Evolutionary conservation across 2,113 vertebrate genomes (phyloP).

Genomic region (Microcebus tavaratra): DNA sequence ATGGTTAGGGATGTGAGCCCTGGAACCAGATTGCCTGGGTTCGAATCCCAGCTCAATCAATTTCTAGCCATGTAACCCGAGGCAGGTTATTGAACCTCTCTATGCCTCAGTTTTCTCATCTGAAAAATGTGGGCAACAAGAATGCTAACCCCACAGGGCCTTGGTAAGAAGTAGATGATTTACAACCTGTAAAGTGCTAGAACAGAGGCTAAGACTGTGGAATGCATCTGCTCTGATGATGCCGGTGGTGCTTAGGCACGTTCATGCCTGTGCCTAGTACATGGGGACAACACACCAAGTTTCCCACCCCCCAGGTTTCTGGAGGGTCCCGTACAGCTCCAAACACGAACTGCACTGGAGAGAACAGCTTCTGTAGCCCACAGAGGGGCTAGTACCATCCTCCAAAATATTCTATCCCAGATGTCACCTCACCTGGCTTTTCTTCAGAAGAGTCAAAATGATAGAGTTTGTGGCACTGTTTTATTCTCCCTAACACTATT

Average conservation of each 20-base stretch:
- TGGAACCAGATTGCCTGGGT: neutral
- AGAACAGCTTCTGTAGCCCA: neutral
- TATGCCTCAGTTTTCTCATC: neutral
- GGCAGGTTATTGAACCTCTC: neutral
- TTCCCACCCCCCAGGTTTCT: neutral
- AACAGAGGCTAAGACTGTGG: neutral
- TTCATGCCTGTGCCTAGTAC: neutral
- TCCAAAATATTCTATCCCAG: neutral
- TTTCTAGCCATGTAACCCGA: neutral
- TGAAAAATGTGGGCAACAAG: neutral
- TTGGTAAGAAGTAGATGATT: neutral
- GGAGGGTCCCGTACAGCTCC: neutral
- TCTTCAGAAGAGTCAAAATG: neutral
- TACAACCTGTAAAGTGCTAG: neutral
- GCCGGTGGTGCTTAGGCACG: neutral
- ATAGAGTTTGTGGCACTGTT: no score
- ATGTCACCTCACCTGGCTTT: fast-evolving
- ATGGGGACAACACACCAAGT: neutral
- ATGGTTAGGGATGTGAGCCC: neutral
- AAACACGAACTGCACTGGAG: neutral
- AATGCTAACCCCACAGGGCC: neutral
- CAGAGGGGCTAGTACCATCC: neutral
- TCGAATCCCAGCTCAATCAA: neutral
- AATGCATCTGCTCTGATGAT: neutral
- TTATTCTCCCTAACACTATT: neutral